Evolutionary conservation across 2,113 vertebrate species (phyloP).

Genomic region (Leptobrachium ailaonicum): DNA sequence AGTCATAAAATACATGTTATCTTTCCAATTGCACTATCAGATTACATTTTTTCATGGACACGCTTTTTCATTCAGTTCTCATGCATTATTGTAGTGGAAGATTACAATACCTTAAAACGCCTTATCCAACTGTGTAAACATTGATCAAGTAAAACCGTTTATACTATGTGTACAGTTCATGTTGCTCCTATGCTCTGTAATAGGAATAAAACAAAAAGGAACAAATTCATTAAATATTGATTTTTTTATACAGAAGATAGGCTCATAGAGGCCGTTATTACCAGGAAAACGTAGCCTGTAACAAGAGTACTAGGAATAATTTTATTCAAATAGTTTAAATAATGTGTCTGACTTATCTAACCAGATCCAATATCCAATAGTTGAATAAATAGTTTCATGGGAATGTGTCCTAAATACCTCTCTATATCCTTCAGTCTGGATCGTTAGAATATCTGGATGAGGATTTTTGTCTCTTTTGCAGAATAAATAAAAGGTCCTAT

Average conservation of each 20-base stretch:
- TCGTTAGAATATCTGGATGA: not conserved
- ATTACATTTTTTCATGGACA: constrained; percentile 27
- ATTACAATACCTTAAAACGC: constrained; percentile 42
- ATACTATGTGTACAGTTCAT: constrained; percentile 23
- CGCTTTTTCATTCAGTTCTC: constrained; percentile 15
- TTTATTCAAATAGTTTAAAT: not conserved
- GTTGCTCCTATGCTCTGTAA: constrained; percentile 18
- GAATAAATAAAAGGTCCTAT: too few relatives aligned
- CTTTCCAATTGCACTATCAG: constrained; percentile 29
- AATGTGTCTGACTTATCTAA: too few relatives aligned
- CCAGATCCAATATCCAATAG: too few relatives aligned
- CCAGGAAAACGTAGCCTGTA: constrained; percentile 2
- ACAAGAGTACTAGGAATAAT: constrained; percentile 8
- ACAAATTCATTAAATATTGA: constrained; percentile 47
- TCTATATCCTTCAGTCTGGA: not conserved
- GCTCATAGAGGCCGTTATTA: constrained; percentile 15
- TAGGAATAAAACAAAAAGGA: constrained; percentile 1
- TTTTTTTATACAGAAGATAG: constrained; percentile 39
- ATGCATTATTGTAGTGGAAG: constrained; percentile 43
- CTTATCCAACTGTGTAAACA: constrained; percentile 31
- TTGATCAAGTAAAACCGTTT: constrained; percentile 35
- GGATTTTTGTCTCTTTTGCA: too few relatives aligned
- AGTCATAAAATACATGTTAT: constrained; percentile 36
- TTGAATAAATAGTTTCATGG: too few relatives aligned
- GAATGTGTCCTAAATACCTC: too few relatives aligned